Evolutionary conservation across 2,113 vertebrate genomes (phyloP), one percentile per base, ranked within the genome.

Genomic region (Psophia crepitans): DNA sequence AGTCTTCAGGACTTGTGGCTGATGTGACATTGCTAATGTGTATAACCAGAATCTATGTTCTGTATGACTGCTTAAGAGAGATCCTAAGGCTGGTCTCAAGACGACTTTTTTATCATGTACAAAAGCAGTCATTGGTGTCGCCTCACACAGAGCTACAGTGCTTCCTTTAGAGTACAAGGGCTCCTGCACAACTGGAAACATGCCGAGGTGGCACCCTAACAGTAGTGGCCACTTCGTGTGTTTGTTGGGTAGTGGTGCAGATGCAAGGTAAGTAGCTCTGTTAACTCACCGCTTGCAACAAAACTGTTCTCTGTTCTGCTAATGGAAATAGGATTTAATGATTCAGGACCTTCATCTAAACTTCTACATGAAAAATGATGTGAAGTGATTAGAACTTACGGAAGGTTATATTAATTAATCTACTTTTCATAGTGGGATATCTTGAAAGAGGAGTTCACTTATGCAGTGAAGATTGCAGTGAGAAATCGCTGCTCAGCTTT

Each of bases 221-320:
- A 43, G 7, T 33, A 33, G 0, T 1, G 17, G 5, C 3, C 14
- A 33, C 22, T 4, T 65, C 11, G 16, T 2, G 0, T 35, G 0
- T 24, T 5, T 44, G 24, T 33, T 70, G 28, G 19, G 8, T 23
- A 35, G 6, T 12, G 12, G 23, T 48, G 6, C 10, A 66, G 12
- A 16, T 24, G 16, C 35, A 81, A 89, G 11, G 9, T 35, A 37
- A 12, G 18, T 3, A 43, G 17, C 23, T 74, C 5, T 74, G 5
- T 73, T 51, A 51, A 15, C 6, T 84, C 24, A 84, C 1, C 1
- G 24, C 30, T 44, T 75, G 9, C 27, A 39, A 71, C 58, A 53
- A 24, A 9, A 0, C 3, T 43, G 0, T 51, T 43, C 22, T 48
- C 15, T 75, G 10, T 57, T 84, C 48, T 53, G 3, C 11, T 43